Percentiles rank a stretch among this genome's conserved stretches.
These are phyloP conservation scores for Theocolax elegans DNA, from an alignment of 1,140 invertebrate genomes.

Conservation along the genomic window DNA sequence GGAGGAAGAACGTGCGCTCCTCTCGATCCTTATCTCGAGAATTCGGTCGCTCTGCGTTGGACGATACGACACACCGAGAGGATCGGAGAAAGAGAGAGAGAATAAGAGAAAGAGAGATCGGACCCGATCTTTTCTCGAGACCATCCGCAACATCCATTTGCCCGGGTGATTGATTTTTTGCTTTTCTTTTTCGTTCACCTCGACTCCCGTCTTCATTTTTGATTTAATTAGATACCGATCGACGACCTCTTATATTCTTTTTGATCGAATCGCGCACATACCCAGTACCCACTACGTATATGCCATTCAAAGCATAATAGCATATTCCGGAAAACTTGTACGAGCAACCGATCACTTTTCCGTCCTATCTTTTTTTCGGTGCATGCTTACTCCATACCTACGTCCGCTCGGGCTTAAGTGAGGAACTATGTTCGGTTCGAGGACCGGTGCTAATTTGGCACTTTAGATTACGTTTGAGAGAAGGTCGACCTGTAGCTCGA, in stretches of 20 bases:
- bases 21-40: constrained; percentile 38
- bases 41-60: constrained; percentile 15
- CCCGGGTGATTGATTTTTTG: constrained; percentile 30
- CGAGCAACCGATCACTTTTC: neutral
- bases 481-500: too few relatives aligned
- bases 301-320: too few relatives aligned
- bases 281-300: too few relatives aligned
- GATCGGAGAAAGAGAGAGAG: neutral
- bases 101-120: neutral
- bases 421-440: constrained; percentile 29
- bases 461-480: constrained; percentile 31
- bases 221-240: too few relatives aligned
- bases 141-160: neutral
- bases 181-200: neutral
- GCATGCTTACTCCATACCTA: too few relatives aligned
- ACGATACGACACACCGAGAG: neutral
- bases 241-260: neutral
- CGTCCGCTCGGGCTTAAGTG: constrained; percentile 18
- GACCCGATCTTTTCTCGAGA: neutral
- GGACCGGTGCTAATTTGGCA: constrained; percentile 29
- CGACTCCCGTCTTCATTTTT: neutral
- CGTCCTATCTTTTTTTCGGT: neutral
- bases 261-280: too few relatives aligned
- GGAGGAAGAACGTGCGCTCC: too few relatives aligned
- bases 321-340: too few relatives aligned